Evolutionary conservation across 2,888 invertebrate species (phyloP).

Genomic region (Hydriomena furcata): DNA sequence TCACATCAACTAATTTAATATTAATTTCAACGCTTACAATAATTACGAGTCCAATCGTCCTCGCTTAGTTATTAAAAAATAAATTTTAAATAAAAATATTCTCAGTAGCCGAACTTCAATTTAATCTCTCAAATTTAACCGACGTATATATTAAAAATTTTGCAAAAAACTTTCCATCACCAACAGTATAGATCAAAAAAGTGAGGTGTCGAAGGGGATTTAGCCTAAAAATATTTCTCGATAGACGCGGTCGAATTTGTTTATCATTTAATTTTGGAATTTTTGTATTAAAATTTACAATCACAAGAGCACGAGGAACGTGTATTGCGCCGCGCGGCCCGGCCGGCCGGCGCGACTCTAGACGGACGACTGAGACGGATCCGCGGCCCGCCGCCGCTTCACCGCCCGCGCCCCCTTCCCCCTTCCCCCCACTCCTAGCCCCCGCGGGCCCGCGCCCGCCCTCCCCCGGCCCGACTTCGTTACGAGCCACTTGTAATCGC

Average conservation of each 20-base stretch:
- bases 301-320: constrained; percentile 84
- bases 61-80: constrained; percentile 59
- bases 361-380: constrained; percentile 80
- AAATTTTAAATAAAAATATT: constrained; percentile 74
- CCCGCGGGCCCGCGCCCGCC: constrained; percentile 42
- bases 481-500: constrained; percentile 83
- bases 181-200: constrained; percentile 74
- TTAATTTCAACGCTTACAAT: constrained; percentile 70
- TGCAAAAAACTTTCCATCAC: constrained; percentile 72
- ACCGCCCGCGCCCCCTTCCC: constrained; percentile 46
- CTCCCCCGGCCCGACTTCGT: constrained; percentile 74
- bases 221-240: constrained; percentile 80
- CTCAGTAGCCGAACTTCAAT: constrained; percentile 70
- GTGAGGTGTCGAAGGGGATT: constrained; percentile 62
- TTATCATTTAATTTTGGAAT: constrained; percentile 60
- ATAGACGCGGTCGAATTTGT: constrained; percentile 71
- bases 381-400: constrained; percentile 62
- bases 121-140: constrained; percentile 78
- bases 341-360: constrained; percentile 82
- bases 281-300: constrained; percentile 75
- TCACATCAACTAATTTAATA: constrained; percentile 57
- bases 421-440: constrained; percentile 36
- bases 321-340: constrained; percentile 81
- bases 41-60: constrained; percentile 59
- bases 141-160: constrained; percentile 82